A percentile compares a stretch with the other conserved stretches of the same genome.
These are phyloP conservation scores for Periophthalmus modestus DNA, from an alignment of 2,113 vertebrate species.

Conservation along the genomic window DNA sequence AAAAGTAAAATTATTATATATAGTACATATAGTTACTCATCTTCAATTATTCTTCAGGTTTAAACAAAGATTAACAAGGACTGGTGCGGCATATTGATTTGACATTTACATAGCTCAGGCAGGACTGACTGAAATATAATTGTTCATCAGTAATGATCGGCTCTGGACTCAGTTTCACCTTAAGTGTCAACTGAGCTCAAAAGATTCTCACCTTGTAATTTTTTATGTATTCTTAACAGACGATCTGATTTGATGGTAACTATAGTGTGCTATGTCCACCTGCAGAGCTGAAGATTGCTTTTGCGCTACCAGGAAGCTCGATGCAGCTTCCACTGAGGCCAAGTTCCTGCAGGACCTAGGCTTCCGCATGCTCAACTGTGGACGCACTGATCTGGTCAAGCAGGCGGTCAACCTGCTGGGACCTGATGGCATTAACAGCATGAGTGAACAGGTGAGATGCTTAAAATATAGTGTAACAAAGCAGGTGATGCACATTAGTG, in stretches of 20 bases:
- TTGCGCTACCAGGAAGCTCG: slow-evolving; percentile 74
- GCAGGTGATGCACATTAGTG: neutral
- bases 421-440: slow-evolving; percentile 79
- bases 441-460: slow-evolving; percentile 77
- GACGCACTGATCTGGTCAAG: slow-evolving; percentile 79
- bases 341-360: slow-evolving; percentile 80
- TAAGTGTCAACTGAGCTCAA: neutral
- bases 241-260: slow-evolving; percentile 34
- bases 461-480: slow-evolving; percentile 15
- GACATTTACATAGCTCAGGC: neutral
- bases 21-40: too few species aligned
- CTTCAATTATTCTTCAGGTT: neutral
- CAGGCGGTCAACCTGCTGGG: slow-evolving; percentile 79
- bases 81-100: neutral
- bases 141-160: neutral
- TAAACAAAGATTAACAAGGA: neutral
- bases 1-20: too few species aligned
- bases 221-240: slow-evolving; percentile 28
- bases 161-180: neutral
- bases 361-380: slow-evolving; percentile 83
- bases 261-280: slow-evolving; percentile 24
- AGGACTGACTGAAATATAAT: too few species aligned
- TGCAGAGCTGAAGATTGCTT: slow-evolving; percentile 78
- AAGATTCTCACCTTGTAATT: neutral
- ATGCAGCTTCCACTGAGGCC: slow-evolving; percentile 77